Base-by-base conservation (phyloP, 1,140 invertebrate genomes). In the Magallana angulata region DNA sequence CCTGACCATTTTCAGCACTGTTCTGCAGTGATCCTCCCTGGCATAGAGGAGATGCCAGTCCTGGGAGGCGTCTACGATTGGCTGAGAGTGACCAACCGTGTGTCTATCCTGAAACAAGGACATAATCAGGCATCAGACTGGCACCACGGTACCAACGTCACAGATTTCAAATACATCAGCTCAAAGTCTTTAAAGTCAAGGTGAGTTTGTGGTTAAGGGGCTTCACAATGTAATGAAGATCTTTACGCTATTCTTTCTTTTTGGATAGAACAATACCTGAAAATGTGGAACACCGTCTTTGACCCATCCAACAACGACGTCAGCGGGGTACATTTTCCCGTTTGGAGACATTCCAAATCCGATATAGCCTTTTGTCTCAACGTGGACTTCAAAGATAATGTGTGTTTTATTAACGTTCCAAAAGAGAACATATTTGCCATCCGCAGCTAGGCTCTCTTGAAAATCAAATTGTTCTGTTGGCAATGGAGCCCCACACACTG, bases 291-390 rank as follows among this genome's bases (percentile, higher is more conserved):
- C 82, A 9, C 90, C 91, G 95, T 98, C 97, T 91, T 97, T 96
- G 8, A 98, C 96, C 97, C 97, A 98, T 18, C 96, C 96, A n/a
- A 98, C 95, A 7, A 98, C 95, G 89, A 98, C 96, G 95, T 98
- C 97, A 0, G 97, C 96, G 12, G 96, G 96, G 90, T 96, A 95
- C 97, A 98, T 97, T 91, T 96, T 96, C 68, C 97, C 96, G 93
- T 97, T 96, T 88, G 96, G 96, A 89, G 97, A 97, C 93, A 97
- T 97, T 83, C 97, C 97, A 91, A 97, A 96, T 57, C 97, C 97
- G 88, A 98, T 96, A 93, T 97, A 98, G 88, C 97, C 97, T 7
- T 85, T 76, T 7, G 83, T 88, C 48, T 85, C 80, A 2, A 88
- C 87, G 48, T 85, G 87, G 11, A 59, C 57, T 57, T 88, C 83